Evolutionary conservation across 2,113 vertebrate species (phyloP).

Genomic region (Epinephelus cyanopodus): DNA sequence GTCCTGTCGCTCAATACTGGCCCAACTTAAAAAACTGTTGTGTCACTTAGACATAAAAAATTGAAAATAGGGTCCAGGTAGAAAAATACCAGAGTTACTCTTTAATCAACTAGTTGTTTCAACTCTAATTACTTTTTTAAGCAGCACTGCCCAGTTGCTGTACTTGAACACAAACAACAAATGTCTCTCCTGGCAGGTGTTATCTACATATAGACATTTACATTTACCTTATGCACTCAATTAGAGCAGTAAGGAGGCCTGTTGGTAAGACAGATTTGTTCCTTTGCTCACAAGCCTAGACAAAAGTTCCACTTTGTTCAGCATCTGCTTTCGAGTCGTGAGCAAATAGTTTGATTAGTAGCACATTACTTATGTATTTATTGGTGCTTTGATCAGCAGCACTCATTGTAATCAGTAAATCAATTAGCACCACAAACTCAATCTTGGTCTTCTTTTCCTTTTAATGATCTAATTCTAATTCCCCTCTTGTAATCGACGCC

Average conservation of each 20-base stretch:
- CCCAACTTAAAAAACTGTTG: no score
- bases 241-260: neutral
- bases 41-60: no score
- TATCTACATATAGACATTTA: neutral
- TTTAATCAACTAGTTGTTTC: neutral
- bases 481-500: neutral
- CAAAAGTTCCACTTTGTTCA: constrained; percentile 3
- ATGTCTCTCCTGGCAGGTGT: neutral
- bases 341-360: neutral
- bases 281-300: neutral
- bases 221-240: neutral
- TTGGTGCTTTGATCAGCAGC: constrained; percentile 3
- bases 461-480: constrained; percentile 7
- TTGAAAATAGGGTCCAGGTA: no score
- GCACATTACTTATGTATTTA: neutral
- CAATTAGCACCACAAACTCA: constrained; percentile 12
- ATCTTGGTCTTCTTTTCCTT: constrained; percentile 20
- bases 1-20: no score
- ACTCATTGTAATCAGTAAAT: constrained; percentile 14
- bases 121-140: neutral
- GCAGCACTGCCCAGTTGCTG: neutral
- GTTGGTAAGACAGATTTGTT: constrained; percentile 9
- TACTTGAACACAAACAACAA: neutral
- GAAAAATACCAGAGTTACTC: no score
- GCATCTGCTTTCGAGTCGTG: constrained; percentile 18